Evolutionary conservation across 1,140 invertebrate species (phyloP), one percentile per base, ranked within the genome.

Genomic region (Onthophagus taurus): DNA sequence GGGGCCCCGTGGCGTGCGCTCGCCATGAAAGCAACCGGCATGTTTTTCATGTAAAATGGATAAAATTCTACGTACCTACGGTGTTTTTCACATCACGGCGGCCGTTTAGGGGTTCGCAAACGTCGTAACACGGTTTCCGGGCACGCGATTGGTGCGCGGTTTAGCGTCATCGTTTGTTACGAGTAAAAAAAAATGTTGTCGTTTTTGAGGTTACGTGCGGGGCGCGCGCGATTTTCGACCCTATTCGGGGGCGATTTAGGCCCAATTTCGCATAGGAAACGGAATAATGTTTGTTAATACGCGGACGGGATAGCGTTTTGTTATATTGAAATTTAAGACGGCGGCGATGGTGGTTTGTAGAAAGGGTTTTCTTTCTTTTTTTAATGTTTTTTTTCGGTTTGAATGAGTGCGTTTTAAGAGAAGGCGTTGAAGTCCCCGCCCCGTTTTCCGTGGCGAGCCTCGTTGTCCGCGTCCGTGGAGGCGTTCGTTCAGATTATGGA

Each of bases 61-160:
- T 64, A 64, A 64, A 64, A 64, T 64, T 64, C 60, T 64, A 64
- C 62, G 54, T 64, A 64, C 62, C 60, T 59, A n/a, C 59, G 56
- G 59, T 57, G 57, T 57, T 56, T 59, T 61, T 61, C 62, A 64
- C 59, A 56, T 59, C 53, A 59, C 57, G 54, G 57, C n/a, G n/a
- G n/a, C n/a, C n/a, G n/a, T n/a, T n/a, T n/a, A 59, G 60, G 62
- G 62, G 62, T 59, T 58, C 53, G 54, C 54, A 53, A 49, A 50
- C 53, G 47, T 47, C 47, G 52, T 52, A 59, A 54, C 60, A 63
- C 52, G 62, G 62, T 59, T 60, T 45, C 38, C 48, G 34, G 49
- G 42, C 17, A 47, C 49, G 44, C 55, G 52, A 64, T 64, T 64
- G 61, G 61, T 53, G 45, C 45, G 42, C 49, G 42, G 38, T n/a